These are phyloP conservation scores for Sminthurinus aureus DNA, from an alignment of 2,888 invertebrate species.

Conservation along the genomic window DNA sequence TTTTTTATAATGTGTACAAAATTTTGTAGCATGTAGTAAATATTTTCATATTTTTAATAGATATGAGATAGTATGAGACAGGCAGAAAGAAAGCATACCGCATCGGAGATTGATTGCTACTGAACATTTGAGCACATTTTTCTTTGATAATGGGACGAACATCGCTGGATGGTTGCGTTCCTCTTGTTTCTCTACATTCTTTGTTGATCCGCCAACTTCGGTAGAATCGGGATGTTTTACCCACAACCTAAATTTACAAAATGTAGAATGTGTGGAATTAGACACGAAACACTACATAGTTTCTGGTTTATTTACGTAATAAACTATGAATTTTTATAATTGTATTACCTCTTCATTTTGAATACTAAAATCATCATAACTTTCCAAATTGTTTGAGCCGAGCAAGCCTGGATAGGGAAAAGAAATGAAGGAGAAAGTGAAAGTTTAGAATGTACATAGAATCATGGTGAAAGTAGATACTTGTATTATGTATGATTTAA, in stretches of 20 bases:
- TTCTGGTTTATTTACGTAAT: too few relatives aligned
- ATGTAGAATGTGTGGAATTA: too few relatives aligned
- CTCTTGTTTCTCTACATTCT: constrained; percentile 33
- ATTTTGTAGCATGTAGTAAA: background rate
- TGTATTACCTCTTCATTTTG: constrained; percentile 77
- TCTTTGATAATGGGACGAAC: background rate
- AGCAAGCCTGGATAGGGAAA: constrained; percentile 70
- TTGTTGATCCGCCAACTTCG: constrained; percentile 32
- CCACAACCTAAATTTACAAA: constrained; percentile 69
- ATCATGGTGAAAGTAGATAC: background rate
- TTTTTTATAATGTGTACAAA: too few relatives aligned
- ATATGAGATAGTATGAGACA: too few relatives aligned
- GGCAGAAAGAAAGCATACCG: constrained; percentile 6
- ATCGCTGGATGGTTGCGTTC: background rate
- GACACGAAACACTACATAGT: too few relatives aligned
- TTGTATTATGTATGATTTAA: too few relatives aligned
- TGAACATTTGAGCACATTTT: constrained; percentile 21
- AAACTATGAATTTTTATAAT: background rate
- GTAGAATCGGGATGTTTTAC: constrained; percentile 31
- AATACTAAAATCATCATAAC: constrained; percentile 80
- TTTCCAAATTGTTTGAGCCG: constrained; percentile 89
- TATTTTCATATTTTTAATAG: background rate
- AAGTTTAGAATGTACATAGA: too few relatives aligned
- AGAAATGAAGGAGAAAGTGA: background rate
- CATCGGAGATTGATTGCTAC: constrained; percentile 21